Base-by-base conservation (phyloP, 2,113 vertebrate species). In the Planiliza haematocheilus region DNA sequence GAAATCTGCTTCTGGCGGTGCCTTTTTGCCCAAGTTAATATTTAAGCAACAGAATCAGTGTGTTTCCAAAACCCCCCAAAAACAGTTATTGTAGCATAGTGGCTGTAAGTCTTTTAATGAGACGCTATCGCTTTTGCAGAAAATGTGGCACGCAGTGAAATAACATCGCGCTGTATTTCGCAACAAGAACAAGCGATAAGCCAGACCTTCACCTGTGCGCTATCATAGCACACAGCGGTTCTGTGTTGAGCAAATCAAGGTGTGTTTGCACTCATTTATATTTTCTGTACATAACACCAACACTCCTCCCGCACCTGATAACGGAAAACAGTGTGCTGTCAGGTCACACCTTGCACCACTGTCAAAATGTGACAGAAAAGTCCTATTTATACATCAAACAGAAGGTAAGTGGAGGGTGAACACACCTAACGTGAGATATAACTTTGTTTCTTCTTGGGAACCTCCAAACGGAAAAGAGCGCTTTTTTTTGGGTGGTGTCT, bases 381-480 rank as follows among this genome's bases (percentile, higher is more conserved):
- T 63, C 2, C 2, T 79, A 39, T 81, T 84, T 70, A 49, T 75
- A 78, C 59, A 67, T 61, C 24, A 84, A 79, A 81, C 85, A 77
- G 24, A 39, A 41, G 24, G 17, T 37, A 37, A 64, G 18, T 18
- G 53, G 39, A 53, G 42, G 17, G 20, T 30, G 56, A 53, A 38
- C 17, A 37, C 74, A 38, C 53, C 34, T 46, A 20, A 70, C 8
- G 10, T 8, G 1, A 11, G 36, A 52, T 21, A 21, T 6, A 9
- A 5, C 36, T 13, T 21, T 46, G 24, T 50, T 61, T 30, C 10
- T 63, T 2, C 69, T 57, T 62, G 50, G 30, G 9, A 74, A 61
- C 3, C 36, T 34, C 10, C 1, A 20, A 9, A 36, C 18, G 17
- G 8, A 51, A n/a, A 20, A 48, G 4, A 18, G 9, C 12, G 21